Percentiles rank a stretch among this genome's conserved stretches.
Evolutionary conservation across 2,888 invertebrate genomes (phyloP).

Genomic region (Protodeltote pygarga): DNA sequence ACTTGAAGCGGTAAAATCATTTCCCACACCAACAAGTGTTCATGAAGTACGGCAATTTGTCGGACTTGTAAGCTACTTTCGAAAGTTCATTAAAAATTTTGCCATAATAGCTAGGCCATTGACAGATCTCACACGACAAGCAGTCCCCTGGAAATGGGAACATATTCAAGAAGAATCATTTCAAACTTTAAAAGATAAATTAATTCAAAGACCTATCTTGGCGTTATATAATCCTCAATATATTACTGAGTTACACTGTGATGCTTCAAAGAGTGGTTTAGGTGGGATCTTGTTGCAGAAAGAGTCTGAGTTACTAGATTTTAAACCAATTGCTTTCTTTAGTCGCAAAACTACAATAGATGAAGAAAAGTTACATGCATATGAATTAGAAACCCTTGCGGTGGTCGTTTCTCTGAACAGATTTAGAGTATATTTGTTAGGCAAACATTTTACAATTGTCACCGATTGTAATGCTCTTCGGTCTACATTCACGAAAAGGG

Average conservation of each 20-base stretch:
- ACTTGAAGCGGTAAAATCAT: not conserved
- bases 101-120: not conserved
- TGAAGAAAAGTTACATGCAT: slow-evolving; percentile 37
- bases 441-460: not conserved
- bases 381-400: slow-evolving; percentile 39
- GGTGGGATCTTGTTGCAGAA: slow-evolving; percentile 23
- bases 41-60: not conserved
- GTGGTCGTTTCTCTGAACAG: slow-evolving; percentile 32
- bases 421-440: slow-evolving; percentile 28
- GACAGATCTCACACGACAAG: not conserved
- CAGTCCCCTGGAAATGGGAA: not conserved
- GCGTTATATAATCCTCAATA: slow-evolving; percentile 19
- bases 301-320: not conserved
- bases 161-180: not conserved
- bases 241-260: slow-evolving; percentile 18
- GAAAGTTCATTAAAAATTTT: not conserved
- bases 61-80: not conserved
- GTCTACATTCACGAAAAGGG: not conserved
- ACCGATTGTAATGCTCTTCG: slow-evolving; percentile 1
- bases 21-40: not conserved
- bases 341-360: slow-evolving; percentile 10
- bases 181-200: not conserved
- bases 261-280: slow-evolving; percentile 22
- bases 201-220: slow-evolving; percentile 6
- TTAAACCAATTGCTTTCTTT: slow-evolving; percentile 26